Percentiles rank a stretch among this genome's conserved stretches.
These are phyloP conservation scores for Leucoptera coffeella DNA, from an alignment of 2,888 invertebrate genomes.

Conservation along the genomic window DNA sequence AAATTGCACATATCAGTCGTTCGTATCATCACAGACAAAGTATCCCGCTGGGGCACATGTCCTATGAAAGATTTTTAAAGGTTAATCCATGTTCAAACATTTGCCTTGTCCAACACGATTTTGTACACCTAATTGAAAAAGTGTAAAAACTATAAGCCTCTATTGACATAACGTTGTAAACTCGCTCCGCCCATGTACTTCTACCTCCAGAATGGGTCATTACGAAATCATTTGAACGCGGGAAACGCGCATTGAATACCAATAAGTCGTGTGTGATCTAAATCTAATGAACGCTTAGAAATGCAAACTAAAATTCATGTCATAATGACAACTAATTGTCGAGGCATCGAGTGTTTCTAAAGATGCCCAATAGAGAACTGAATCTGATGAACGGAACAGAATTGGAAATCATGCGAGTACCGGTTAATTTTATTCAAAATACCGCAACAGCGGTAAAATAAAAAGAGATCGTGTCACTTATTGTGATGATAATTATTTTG, in stretches of 20 bases:
- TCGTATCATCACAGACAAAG: no score
- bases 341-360: conserved; percentile 13
- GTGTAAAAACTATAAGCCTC: no score
- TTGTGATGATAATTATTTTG: conserved; percentile 51
- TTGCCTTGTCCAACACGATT: no score
- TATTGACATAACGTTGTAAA: no score
- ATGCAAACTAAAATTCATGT: conserved; percentile 3
- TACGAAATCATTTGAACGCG: no score
- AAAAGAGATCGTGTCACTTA: conserved; percentile 43
- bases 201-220: no score
- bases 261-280: no score
- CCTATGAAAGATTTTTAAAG: not conserved
- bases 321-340: conserved; percentile 4
- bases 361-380: conserved; percentile 22
- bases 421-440: conserved; percentile 45
- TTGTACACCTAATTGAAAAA: no score
- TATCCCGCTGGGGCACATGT: no score
- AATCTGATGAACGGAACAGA: conserved; percentile 12
- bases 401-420: conserved; percentile 24
- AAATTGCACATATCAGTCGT: no score
- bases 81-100: not conserved
- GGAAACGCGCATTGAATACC: no score
- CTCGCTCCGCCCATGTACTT: no score
- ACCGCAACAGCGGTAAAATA: conserved; percentile 46
- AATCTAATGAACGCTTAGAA: not conserved